Evolutionary conservation across 2,797 vertebrate species (phyloP).

Genomic region (Premnoplex brunnescens): DNA sequence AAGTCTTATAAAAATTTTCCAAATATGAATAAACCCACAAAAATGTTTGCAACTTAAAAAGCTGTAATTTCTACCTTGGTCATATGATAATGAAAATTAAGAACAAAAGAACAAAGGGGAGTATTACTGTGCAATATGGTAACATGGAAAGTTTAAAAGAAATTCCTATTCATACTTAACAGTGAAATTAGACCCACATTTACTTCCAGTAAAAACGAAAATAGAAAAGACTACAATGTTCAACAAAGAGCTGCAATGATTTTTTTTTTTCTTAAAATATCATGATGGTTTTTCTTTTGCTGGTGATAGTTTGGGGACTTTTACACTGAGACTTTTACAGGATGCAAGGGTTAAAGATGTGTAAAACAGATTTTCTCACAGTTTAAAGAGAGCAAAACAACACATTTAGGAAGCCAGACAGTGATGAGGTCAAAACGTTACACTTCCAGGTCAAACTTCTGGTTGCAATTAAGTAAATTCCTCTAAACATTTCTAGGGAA

Average conservation of each 20-base stretch:
- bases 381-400: conserved; percentile 74
- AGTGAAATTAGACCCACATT: not conserved
- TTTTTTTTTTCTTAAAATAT: conserved; percentile 13
- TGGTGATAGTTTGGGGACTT: not conserved
- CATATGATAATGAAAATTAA: conserved; percentile 16
- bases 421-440: conserved; percentile 78
- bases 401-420: conserved; percentile 79
- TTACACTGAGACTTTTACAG: conserved; percentile 36
- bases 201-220: conserved; percentile 5
- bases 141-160: not conserved
- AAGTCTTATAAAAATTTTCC: not conserved
- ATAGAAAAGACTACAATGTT: not conserved
- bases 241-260: not conserved
- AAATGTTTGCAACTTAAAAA: conserved; percentile 17
- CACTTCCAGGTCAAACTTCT: conserved; percentile 84
- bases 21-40: conserved; percentile 25
- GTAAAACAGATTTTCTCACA: conserved; percentile 79
- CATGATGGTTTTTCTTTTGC: conserved; percentile 27
- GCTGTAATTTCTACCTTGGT: not conserved
- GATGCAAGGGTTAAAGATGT: conserved; percentile 72
- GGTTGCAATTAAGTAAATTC: conserved; percentile 83
- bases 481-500: conserved; percentile 72
- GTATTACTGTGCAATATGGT: not conserved
- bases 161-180: not conserved
- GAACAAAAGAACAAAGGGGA: conserved; percentile 9